Conservation (phyloP, 2,113 vertebrate species). For the Tragelaphus scriptus region DNA sequence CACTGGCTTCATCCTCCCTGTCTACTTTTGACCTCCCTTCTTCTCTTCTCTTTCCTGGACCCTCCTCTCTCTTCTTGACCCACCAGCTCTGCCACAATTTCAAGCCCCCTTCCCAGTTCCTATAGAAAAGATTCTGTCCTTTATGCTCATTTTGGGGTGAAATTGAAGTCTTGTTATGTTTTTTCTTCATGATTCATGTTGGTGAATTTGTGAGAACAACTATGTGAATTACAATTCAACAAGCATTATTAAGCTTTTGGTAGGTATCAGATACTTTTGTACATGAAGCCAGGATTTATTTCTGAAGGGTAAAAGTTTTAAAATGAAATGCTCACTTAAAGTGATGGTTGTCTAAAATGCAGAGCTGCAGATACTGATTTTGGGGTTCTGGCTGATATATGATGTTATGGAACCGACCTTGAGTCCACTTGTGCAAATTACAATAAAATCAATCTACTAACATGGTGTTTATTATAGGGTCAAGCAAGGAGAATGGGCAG, state of each 20-base stretch:
- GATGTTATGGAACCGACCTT: not conserved
- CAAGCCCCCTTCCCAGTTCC: not conserved
- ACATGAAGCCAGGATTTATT: not conserved
- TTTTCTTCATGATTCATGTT: not conserved
- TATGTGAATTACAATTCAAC: not conserved
- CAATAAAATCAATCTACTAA: not conserved
- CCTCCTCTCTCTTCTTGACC: not conserved
- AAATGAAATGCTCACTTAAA: not conserved
- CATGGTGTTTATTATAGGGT: not conserved
- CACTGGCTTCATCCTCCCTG: accelerated
- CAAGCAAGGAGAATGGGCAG: not conserved
- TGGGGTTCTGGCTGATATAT: not conserved
- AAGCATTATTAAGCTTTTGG: not conserved
- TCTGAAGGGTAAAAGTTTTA: not conserved
- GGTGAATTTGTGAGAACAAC: not conserved
- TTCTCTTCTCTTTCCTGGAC: not conserved
- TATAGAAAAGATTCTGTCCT: not conserved
- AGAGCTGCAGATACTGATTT: not conserved
- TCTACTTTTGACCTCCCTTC: not conserved
- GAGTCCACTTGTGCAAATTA: not conserved
- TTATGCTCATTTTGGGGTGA: not conserved
- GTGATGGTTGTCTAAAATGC: not conserved
- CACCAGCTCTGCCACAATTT: accelerated
- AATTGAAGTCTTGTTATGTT: not conserved
- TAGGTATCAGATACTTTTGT: not conserved